Base-by-base conservation (phyloP, 2,797 vertebrate genomes). In the Chrosomus eos region DNA sequence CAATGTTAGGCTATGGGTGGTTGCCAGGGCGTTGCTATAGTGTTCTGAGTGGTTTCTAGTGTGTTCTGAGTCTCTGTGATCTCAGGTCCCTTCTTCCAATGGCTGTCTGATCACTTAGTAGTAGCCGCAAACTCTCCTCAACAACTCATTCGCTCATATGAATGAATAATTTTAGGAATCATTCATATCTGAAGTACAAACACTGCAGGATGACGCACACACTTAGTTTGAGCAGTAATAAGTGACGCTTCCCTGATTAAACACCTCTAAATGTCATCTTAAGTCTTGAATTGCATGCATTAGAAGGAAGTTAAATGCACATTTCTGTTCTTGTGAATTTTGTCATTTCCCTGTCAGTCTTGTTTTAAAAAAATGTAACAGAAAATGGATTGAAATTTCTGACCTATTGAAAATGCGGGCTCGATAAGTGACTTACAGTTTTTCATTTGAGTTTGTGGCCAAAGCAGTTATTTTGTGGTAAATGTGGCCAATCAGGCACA, bases 381-480 rank as follows among this genome's bases (percentile, higher is more conserved):
- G 14, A 48, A 36, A 48, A 33, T 9, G 28, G 19, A 62, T n/a
- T 23, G 7, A 28, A 62, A 62, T 28, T 62, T 62, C 5, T 16
- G 7, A 48, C 40, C 21, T 74, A 48, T 45, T 64, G 26, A 72
- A 62, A n/a, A 3, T 26, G 40, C 11, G 55, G 58, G 7, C 53
- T 60, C 3, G 19, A 43, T 71, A 26, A 81, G 21, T 43, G 36
- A 23, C 4, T 21, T 18, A 62, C 26, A 45, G 21, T 14, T 82
- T 81, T 48, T 48, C 3, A 73, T 62, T 81, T 48, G 38, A 26
- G 40, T 64, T 13, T 51, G 40, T 36, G 13, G 70, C 28, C 40
- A 36, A 64, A 14, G 26, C 60, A 64, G 60, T 31, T 82, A 8
- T 48, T 74, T 82, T 74, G 28, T 74, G 55, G 40, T 53, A 4